Evolutionary conservation across 2,888 invertebrate genomes (phyloP), one percentile per base, ranked within the genome.

Genomic region (Tetheella fluctuosa): DNA sequence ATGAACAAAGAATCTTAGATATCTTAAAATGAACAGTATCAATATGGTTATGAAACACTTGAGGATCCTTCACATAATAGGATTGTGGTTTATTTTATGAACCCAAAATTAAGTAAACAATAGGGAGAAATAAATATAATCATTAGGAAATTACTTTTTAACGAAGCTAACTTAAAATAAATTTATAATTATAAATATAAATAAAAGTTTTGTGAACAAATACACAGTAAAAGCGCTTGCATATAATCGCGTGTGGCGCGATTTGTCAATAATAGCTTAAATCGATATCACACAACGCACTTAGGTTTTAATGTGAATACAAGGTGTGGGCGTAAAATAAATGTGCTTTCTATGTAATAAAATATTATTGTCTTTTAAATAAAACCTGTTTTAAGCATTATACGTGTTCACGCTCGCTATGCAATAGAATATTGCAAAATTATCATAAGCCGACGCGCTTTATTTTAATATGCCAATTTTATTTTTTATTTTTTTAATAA

Each of bases 391-490:
- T 30, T 8, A 7, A 30, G 10, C 10, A 30, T 30, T 58, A 60
- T 62, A 70, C 59, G 63, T 63, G 68, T 64, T 68, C 34, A 13
- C 13, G 34, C 2, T 34, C 34, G 63, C 28, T 28, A 30, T 64
- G 59, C 68, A 69, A 72, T 70, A 76, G 74, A 77, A 77, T 71
- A 73, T 76, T 73, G 64, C 62, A 70, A 69, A 73, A 74, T 74
- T 71, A 64, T 65, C 34, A 58, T 34, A 57, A 34, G 34, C 13
- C 58, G 57, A n/a, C 69, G 52, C 58, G 54, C 60, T 63, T 17
- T 42, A 15, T 39, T 39, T 15, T 39, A 5, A 39, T 39, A 2
- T n/a, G 4, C 39, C n/a, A 39, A 37, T 39, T 15, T 30, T 10
- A 10, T 30, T 30, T 10, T 2, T 8, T 30, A 30, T 8, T 8